Conservation (phyloP, 1,140 invertebrate species). For the Daktulosphaira vitifoliae region DNA sequence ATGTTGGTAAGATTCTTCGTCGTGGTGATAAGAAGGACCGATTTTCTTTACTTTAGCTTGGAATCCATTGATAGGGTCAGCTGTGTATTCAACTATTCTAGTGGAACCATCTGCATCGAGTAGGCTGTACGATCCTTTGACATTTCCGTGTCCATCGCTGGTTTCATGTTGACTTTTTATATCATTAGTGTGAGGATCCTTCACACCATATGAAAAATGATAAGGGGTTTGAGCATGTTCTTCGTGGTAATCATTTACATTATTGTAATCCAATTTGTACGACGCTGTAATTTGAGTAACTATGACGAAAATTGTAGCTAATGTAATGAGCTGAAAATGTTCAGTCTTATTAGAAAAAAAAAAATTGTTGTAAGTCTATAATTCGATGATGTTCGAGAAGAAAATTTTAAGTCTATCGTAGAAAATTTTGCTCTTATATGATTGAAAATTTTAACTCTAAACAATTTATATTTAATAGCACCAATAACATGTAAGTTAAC, state of each 20-base stretch:
- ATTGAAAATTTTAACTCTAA: too few species aligned
- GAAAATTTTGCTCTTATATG: too few species aligned
- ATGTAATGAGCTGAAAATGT: too few species aligned
- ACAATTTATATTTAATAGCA: too few species aligned
- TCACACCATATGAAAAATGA: constrained; percentile 48
- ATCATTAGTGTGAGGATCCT: constrained; percentile 48
- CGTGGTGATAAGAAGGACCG: background rate
- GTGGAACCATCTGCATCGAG: constrained; percentile 45
- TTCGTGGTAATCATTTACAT: background rate
- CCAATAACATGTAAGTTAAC: too few species aligned
- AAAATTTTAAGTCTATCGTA: too few species aligned
- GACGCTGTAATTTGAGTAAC: too few species aligned
- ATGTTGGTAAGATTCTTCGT: too few species aligned
- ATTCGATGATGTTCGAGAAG: too few species aligned
- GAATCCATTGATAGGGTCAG: constrained; percentile 41
- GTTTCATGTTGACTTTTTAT: constrained; percentile 46
- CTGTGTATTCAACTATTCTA: constrained; percentile 49
- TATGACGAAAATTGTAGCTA: too few species aligned
- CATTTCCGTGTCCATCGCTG: constrained; percentile 46
- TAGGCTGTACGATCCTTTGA: constrained; percentile 46
- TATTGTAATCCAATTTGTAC: constrained; percentile 32
- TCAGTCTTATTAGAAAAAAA: too few species aligned
- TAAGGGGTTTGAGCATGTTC: constrained; percentile 43
- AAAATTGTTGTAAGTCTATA: too few species aligned
- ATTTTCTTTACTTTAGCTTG: constrained; percentile 36